phyloP scores from a whole-genome alignment of 2,113 vertebrate genomes.

The Capreolus pygargus region DNA sequence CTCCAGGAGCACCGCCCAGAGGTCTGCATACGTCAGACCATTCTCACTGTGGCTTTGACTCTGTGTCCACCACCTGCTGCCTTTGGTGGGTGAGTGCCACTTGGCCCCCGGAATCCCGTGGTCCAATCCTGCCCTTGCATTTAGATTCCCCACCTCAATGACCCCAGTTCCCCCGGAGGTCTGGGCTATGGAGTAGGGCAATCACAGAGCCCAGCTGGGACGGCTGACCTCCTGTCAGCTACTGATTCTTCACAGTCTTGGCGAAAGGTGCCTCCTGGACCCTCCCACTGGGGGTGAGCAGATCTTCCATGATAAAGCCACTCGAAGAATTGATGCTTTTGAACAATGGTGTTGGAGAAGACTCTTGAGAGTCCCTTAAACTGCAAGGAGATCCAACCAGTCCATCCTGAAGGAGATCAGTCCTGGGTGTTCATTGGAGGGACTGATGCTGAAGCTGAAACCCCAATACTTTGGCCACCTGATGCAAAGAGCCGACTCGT shows the following conservation, averaged over 20 bases:
- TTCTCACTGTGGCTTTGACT: accelerated
- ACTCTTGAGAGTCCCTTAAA: too few species aligned
- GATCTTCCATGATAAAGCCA: background rate
- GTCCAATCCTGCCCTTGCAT: background rate
- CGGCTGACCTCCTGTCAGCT: accelerated
- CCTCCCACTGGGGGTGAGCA: background rate
- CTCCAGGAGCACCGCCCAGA: background rate
- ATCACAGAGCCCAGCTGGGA: background rate
- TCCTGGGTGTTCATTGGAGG: too few species aligned
- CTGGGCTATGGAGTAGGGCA: background rate
- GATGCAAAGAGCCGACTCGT: too few species aligned
- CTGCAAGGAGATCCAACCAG: too few species aligned
- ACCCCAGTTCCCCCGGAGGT: background rate
- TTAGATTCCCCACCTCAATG: background rate
- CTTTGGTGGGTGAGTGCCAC: background rate
- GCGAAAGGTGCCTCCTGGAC: background rate
- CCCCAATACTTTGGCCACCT: too few species aligned
- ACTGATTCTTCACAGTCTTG: background rate
- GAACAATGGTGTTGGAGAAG: too few species aligned
- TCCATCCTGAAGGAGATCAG: too few species aligned
- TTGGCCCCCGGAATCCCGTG: accelerated
- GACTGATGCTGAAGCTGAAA: too few species aligned
- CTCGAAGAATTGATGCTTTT: too few species aligned
- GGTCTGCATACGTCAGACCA: accelerated
- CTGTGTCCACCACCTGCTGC: background rate